Conservation (phyloP, 2,113 vertebrate species). For the Alosa alosa region DNA sequence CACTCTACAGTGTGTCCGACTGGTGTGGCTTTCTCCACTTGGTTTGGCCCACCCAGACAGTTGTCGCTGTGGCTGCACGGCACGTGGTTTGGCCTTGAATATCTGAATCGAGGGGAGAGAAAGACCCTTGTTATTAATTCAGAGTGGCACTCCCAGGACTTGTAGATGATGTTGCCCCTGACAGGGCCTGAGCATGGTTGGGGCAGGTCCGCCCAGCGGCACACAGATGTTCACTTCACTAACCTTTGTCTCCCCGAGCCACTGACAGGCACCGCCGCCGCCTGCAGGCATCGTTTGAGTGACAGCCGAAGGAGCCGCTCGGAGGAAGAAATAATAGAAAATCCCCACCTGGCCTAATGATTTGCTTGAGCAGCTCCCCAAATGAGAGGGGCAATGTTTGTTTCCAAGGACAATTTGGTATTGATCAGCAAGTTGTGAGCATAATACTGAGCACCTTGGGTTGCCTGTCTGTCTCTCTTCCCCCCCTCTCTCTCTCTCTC, state of each 20-base stretch:
- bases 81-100: neutral
- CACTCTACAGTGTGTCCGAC: neutral
- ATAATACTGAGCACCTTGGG: conserved; percentile 48
- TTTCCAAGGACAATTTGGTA: conserved; percentile 71
- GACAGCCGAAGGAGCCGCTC: conserved; percentile 67
- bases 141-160: conserved; percentile 60
- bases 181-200: conserved; percentile 57
- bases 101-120: neutral
- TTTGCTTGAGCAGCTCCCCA: conserved; percentile 71
- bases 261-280: conserved; percentile 49
- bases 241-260: conserved; percentile 58
- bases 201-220: conserved; percentile 64
- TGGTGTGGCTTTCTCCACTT: neutral
- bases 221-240: conserved; percentile 65
- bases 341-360: conserved; percentile 70
- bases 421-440: conserved; percentile 64
- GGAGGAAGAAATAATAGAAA: conserved; percentile 36
- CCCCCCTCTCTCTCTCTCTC: neutral
- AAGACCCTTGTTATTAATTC: conserved; percentile 59
- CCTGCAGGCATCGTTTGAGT: conserved; percentile 54
- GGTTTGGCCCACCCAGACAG: neutral
- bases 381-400: conserved; percentile 69
- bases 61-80: neutral
- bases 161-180: conserved; percentile 52
- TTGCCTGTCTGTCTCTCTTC: neutral